Conservation (phyloP, 2,797 vertebrate species). For the Gastrophryne carolinensis region DNA sequence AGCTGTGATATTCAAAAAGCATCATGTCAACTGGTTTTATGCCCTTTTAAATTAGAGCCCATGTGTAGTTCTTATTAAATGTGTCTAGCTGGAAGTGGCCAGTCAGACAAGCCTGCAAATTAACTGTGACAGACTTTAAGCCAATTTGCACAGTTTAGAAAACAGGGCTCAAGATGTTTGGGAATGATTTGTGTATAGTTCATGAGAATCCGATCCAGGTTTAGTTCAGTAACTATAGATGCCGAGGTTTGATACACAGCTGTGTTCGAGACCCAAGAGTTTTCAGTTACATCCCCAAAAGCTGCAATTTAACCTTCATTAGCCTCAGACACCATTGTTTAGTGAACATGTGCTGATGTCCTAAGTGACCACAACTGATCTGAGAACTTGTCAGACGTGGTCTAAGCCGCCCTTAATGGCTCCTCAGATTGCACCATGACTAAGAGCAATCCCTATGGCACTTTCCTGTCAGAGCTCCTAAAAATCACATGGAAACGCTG, state of each 20-base stretch:
- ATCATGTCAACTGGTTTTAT: too few relatives aligned
- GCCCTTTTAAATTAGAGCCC: background rate
- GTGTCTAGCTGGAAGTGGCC: background rate
- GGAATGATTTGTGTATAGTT: constrained; percentile 25
- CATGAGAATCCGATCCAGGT: constrained; percentile 25
- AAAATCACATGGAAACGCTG: constrained; percentile 23
- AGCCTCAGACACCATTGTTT: constrained; percentile 39
- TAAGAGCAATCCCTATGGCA: constrained; percentile 28
- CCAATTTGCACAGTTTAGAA: constrained; percentile 34
- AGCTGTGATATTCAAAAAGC: too few relatives aligned
- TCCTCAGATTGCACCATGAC: constrained; percentile 31
- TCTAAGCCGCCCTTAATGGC: constrained; percentile 25
- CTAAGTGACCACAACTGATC: constrained; percentile 27
- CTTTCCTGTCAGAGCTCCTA: constrained; percentile 20
- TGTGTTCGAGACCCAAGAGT: constrained; percentile 5
- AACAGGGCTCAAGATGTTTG: constrained; percentile 29
- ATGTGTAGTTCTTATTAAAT: background rate
- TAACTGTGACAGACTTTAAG: constrained; percentile 18
- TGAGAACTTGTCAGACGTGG: constrained; percentile 25
- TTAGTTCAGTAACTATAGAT: constrained; percentile 33
- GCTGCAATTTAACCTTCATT: constrained; percentile 43
- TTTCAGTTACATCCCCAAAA: constrained; percentile 25
- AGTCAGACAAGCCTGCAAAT: background rate
- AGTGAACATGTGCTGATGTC: constrained; percentile 34
- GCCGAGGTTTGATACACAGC: constrained; percentile 27